A percentile compares a stretch with the other conserved stretches of the same genome.
Evolutionary conservation across 2,888 invertebrate genomes (phyloP).

Genomic region (Stenchaetothrips biformis): DNA sequence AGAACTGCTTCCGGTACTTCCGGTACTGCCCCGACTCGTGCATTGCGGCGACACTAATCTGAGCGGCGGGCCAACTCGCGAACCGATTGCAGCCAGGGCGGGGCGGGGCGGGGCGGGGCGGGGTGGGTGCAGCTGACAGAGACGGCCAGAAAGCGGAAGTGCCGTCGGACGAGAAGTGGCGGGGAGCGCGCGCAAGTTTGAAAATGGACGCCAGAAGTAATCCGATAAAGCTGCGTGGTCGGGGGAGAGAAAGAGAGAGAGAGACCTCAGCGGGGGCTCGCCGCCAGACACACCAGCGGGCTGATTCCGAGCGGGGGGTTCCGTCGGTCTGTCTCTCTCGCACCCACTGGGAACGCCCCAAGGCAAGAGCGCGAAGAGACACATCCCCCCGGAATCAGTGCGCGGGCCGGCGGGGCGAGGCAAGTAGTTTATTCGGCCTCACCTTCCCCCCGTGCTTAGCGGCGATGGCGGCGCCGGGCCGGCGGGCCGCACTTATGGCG

Average conservation of each 20-base stretch:
- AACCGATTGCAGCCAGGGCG: neutral
- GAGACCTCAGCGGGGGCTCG: too few relatives aligned
- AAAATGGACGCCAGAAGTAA: constrained; percentile 19
- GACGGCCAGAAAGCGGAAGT: neutral
- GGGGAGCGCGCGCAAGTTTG: neutral
- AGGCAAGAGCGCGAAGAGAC: neutral
- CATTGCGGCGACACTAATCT: too few relatives aligned
- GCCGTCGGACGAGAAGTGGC: neutral
- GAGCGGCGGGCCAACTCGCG: too few relatives aligned
- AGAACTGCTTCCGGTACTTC: too few relatives aligned
- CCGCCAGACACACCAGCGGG: too few relatives aligned
- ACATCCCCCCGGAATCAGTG: neutral
- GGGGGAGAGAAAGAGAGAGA: too few relatives aligned
- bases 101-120: neutral
- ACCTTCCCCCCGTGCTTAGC: neutral
- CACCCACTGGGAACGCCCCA: neutral
- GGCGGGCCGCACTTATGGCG: neutral
- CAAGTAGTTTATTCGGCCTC: constrained; percentile 7
- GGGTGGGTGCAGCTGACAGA: neutral
- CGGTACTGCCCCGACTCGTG: too few relatives aligned
- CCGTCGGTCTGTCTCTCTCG: neutral
- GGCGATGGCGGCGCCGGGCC: neutral
- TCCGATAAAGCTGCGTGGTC: neutral
- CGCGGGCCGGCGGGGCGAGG: neutral
- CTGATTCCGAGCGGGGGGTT: too few relatives aligned